These are phyloP conservation scores for Neomorphus geoffroyi DNA, from an alignment of 2,797 vertebrate species.

Conservation along the genomic window DNA sequence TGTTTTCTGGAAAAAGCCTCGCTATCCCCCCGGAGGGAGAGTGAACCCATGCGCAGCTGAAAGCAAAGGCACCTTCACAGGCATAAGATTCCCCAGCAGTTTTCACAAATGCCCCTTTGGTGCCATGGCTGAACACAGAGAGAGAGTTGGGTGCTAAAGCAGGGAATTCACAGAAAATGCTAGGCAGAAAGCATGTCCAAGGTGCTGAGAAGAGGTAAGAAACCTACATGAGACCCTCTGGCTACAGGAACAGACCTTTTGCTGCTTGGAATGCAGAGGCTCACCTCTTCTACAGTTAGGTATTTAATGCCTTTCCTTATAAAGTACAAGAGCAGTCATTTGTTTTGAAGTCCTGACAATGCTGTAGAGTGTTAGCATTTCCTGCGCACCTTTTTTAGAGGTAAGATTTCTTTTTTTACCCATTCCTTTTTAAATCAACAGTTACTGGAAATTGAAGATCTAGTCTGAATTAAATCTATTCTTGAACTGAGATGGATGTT, in stretches of 20 bases:
- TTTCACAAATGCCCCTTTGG: neutral
- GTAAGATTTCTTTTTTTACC: neutral
- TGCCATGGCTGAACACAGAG: neutral
- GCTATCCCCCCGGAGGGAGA: neutral
- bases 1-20: neutral
- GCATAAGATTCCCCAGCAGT: accelerated
- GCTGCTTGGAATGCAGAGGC: neutral
- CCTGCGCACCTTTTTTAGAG: neutral
- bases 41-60: accelerated
- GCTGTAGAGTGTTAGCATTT: neutral
- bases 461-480: neutral
- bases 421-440: neutral
- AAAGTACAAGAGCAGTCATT: neutral
- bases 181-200: neutral
- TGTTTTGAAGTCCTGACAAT: neutral
- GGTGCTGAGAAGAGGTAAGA: neutral
- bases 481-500: neutral
- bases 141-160: neutral
- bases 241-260: neutral
- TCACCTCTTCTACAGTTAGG: neutral
- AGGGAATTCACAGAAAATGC: neutral
- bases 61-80: neutral
- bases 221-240: neutral
- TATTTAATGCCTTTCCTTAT: neutral
- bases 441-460: neutral